A percentile compares a stretch with the other conserved stretches of the same genome.
These are phyloP conservation scores for Gymnothorax javanicus DNA, from an alignment of 2,797 vertebrate species.

Conservation along the genomic window DNA sequence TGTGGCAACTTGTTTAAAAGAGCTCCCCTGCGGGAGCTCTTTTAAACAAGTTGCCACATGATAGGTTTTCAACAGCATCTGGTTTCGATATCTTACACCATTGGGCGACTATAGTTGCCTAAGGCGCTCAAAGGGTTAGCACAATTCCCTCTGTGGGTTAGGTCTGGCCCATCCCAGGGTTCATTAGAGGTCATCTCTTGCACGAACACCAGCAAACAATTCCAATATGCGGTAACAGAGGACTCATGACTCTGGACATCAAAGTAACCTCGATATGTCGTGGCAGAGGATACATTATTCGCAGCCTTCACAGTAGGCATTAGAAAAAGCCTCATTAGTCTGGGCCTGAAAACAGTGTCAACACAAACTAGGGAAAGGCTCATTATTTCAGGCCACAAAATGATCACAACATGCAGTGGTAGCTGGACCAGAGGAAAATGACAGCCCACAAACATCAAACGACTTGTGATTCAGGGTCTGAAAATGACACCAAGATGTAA, in stretches of 20 bases:
- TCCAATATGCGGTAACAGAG: background rate
- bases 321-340: too few species aligned
- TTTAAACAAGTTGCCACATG: too few species aligned
- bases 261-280: background rate
- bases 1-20: too few species aligned
- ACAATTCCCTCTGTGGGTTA: background rate
- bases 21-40: too few species aligned
- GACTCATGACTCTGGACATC: background rate
- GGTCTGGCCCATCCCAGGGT: background rate
- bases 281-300: background rate
- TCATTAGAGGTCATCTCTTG: background rate
- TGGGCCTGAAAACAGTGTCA: background rate
- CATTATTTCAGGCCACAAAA: background rate
- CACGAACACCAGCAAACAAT: background rate
- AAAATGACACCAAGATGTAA: too few species aligned
- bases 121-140: background rate
- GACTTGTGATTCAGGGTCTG: too few species aligned
- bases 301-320: too few species aligned
- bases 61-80: too few species aligned
- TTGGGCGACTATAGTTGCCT: too few species aligned
- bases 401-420: background rate
- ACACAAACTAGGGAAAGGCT: background rate
- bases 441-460: too few species aligned
- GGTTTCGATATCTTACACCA: too few species aligned
- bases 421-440: too few species aligned